Percentiles rank a stretch among this genome's conserved stretches.
phyloP scores from a whole-genome alignment of 1,140 invertebrate genomes.

The Leptopilina clavipes region DNA sequence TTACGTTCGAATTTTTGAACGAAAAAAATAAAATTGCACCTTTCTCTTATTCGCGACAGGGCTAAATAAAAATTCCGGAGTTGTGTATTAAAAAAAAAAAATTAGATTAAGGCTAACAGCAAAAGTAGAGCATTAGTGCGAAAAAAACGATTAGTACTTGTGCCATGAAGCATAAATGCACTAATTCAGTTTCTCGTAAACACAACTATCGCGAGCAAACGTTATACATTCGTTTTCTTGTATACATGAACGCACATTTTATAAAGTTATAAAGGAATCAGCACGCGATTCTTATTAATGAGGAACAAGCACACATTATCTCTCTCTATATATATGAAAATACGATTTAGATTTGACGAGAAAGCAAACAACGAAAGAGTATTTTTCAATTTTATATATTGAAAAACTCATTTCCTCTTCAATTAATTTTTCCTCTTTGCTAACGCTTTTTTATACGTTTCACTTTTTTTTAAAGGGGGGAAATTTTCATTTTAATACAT shows the following conservation, averaged over 20 bases:
- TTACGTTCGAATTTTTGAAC: no score
- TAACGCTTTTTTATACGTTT: neutral
- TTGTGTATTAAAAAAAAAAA: neutral
- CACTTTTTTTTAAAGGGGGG: neutral
- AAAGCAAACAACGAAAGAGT: slow-evolving; percentile 1
- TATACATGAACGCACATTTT: neutral
- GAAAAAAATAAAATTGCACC: neutral
- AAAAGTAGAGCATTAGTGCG: neutral
- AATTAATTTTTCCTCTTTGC: neutral
- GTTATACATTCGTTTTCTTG: slow-evolving; percentile 2
- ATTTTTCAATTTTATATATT: neutral
- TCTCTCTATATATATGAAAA: neutral
- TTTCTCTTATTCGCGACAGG: neutral
- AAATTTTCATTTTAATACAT: neutral
- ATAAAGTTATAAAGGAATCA: neutral
- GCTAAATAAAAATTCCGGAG: neutral
- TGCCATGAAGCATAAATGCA: slow-evolving; percentile 15
- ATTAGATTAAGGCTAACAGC: slow-evolving; percentile 3
- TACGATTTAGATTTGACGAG: neutral
- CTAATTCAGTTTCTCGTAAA: slow-evolving; percentile 11
- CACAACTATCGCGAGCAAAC: neutral
- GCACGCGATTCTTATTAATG: slow-evolving; percentile 27
- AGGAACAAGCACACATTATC: neutral
- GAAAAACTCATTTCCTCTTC: neutral
- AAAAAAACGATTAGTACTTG: slow-evolving; percentile 6